Evolutionary conservation across 2,797 vertebrate species (phyloP), one percentile per base, ranked within the genome.

Genomic region (Dendrocincla tyrannina): DNA sequence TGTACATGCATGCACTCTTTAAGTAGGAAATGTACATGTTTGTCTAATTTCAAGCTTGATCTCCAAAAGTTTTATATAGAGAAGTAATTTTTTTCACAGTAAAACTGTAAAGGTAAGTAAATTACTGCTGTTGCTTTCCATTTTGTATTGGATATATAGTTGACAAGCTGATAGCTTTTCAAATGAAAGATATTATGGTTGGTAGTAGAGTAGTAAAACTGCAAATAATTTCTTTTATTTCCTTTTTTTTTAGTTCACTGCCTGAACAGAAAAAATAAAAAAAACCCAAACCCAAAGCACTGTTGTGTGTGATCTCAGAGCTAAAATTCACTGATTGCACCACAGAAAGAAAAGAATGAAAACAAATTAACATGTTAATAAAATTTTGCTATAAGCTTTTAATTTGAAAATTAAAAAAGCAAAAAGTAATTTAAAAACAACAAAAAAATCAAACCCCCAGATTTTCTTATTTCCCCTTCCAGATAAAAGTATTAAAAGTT

Each of bases 161-260:
- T 88, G 41, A 73, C 83, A 90, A 89, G 44, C 50, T 60, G 24
- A 19, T 62, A 86, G 19, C 28, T 90, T 88, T 83, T 81, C 24
- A 60, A 75, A 53, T 58, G 49, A 60, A 89, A 80, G 12, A 49
- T 56, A 59, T 56, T 74, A 53, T 70, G 20, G 25, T 56, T 85
- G 33, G 10, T 47, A 91, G 33, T 53, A 75, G 22, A 77, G 7
- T 41, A 82, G 39, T 85, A 73, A 39, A 92, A 67, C 64, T 86
- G 13, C 28, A 91, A 90, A 79, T 69, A 72, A 89, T 15, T 74
- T 4, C 3, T 3, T 70, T 84, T 63, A 5, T 58, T 91, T 76
- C 0, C 13, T 30, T 47, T 56, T 42, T 47, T 28, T 8, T 14
- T 22, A 42, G 9, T 90, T 90, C 30, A 47, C 20, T 69, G 15